These are phyloP conservation scores for Orussus abietinus DNA, from an alignment of 1,140 invertebrate species.

Conservation along the genomic window DNA sequence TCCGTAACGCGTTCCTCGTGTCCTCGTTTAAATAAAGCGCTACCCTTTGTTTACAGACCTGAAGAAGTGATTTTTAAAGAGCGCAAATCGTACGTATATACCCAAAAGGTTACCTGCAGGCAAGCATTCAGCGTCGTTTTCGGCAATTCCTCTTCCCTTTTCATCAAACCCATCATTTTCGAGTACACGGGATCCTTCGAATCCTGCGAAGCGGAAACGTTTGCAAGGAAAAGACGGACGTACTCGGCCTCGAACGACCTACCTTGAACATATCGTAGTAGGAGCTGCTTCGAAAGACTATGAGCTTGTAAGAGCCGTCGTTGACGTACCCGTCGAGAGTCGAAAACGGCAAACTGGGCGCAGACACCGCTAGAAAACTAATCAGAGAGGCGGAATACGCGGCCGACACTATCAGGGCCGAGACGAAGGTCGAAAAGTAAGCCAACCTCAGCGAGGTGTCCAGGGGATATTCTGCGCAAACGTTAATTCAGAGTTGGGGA, in stretches of 20 bases:
- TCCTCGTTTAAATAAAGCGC: conserved; percentile 11
- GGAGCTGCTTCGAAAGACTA: conserved; percentile 14
- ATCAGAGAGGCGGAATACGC: conserved; percentile 33
- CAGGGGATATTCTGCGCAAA: conserved; percentile 22
- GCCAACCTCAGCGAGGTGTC: conserved; percentile 26
- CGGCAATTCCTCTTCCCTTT: conserved; percentile 9
- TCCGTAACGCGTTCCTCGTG: conserved; percentile 11
- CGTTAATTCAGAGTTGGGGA: background rate
- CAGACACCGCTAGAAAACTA: conserved; percentile 22
- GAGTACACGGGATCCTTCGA: conserved; percentile 4
- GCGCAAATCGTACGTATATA: conserved; percentile 17
- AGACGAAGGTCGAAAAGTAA: conserved; percentile 27
- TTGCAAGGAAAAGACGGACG: no score
- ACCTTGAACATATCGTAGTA: conserved; percentile 24
- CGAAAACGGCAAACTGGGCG: conserved; percentile 17
- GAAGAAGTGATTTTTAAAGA: background rate
- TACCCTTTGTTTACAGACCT: conserved; percentile 10
- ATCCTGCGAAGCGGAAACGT: conserved; percentile 7
- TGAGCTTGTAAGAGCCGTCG: conserved; percentile 22
- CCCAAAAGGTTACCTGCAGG: no score
- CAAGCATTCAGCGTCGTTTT: background rate
- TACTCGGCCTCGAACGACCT: conserved; percentile 11
- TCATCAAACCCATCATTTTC: conserved; percentile 15
- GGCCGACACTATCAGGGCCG: conserved; percentile 22
- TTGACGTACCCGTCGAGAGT: conserved; percentile 20